These are phyloP conservation scores for Halichoerus grypus DNA, from an alignment of 2,113 vertebrate species.

Conservation along the genomic window DNA sequence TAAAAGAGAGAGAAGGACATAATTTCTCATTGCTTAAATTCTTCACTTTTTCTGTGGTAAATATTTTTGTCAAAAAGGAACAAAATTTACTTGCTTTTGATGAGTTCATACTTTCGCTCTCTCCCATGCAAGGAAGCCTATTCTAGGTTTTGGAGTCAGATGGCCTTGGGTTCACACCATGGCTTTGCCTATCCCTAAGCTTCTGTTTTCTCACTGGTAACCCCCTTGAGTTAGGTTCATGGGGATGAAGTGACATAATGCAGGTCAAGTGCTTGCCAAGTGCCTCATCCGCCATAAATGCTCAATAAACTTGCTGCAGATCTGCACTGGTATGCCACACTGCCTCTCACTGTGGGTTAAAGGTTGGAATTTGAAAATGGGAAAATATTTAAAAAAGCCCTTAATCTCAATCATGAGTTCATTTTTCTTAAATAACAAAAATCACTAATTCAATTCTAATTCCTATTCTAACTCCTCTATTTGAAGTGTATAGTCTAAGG, in stretches of 20 bases:
- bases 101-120: neutral
- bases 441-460: neutral
- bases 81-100: neutral
- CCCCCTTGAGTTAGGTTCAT: neutral
- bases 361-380: neutral
- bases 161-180: neutral
- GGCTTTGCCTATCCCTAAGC: neutral
- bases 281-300: neutral
- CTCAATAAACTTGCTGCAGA: neutral
- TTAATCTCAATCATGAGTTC: neutral
- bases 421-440: conserved; percentile 47
- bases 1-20: neutral
- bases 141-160: neutral
- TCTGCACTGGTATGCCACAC: neutral
- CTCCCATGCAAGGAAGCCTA: neutral
- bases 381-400: neutral
- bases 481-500: neutral
- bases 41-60: conserved; percentile 30
- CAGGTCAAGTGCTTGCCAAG: neutral
- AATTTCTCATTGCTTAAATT: neutral
- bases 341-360: neutral
- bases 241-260: neutral
- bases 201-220: neutral
- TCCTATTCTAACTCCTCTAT: neutral
- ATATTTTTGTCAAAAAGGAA: neutral